phyloP scores from a whole-genome alignment of 2,797 vertebrate species.

The Telmatherina bonti region DNA sequence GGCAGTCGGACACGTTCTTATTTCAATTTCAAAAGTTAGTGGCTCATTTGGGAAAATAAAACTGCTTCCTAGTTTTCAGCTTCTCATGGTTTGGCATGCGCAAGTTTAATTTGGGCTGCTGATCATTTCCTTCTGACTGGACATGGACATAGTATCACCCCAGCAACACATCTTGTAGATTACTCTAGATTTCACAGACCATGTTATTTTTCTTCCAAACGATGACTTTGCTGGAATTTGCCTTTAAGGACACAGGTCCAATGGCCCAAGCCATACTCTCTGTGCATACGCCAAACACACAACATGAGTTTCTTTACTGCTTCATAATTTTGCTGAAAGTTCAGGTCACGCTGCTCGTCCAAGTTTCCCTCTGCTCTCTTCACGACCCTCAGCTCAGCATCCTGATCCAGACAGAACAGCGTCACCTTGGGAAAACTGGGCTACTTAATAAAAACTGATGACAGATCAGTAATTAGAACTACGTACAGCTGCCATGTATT shows the following conservation, averaged over 20 bases:
- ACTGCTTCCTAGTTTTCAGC: slow-evolving; percentile 6
- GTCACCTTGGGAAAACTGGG: slow-evolving; percentile 55
- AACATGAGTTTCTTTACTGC: slow-evolving; percentile 20
- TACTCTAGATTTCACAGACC: slow-evolving; percentile 39
- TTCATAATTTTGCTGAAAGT: slow-evolving; percentile 45
- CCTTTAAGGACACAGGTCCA: slow-evolving; percentile 52
- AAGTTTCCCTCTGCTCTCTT: slow-evolving; percentile 17
- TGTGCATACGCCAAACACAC: slow-evolving; percentile 47
- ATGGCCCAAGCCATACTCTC: slow-evolving; percentile 37
- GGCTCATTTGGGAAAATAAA: slow-evolving; percentile 21
- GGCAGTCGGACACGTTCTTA: slow-evolving; percentile 11
- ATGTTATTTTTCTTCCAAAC: slow-evolving; percentile 55
- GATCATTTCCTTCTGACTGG: slow-evolving; percentile 12
- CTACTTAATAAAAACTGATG: slow-evolving; percentile 74
- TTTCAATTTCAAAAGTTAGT: slow-evolving; percentile 11
- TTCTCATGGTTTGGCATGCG: slow-evolving; percentile 15
- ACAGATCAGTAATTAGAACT: slow-evolving; percentile 69
- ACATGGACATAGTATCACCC: slow-evolving; percentile 23
- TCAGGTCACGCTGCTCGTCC: slow-evolving; percentile 25
- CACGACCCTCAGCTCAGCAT: slow-evolving; percentile 2
- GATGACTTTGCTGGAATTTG: slow-evolving; percentile 62
- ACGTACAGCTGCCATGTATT: slow-evolving; percentile 58
- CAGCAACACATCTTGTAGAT: slow-evolving; percentile 43
- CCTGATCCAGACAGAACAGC: slow-evolving; percentile 44
- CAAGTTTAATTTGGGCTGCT: slow-evolving; percentile 4